Conservation (phyloP, 1,140 invertebrate genomes). For the Phocides pigmalion region DNA sequence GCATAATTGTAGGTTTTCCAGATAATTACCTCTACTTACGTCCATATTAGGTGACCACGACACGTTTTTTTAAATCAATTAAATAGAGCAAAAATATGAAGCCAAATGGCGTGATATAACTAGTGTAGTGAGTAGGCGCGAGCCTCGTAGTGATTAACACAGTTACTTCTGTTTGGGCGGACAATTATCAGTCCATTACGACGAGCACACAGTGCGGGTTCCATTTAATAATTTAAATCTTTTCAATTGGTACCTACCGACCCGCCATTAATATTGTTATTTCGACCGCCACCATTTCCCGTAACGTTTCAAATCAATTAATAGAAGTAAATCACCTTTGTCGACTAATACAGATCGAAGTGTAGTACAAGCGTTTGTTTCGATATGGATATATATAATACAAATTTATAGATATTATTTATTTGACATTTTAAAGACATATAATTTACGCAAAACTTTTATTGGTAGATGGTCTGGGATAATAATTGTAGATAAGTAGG, state of each 20-base stretch:
- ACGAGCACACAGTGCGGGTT: slow-evolving; percentile 62
- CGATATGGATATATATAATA: neutral
- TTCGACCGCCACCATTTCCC: slow-evolving; percentile 33
- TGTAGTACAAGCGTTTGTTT: neutral
- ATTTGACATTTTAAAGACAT: no score
- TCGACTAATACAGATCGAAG: slow-evolving; percentile 18
- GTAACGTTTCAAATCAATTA: slow-evolving; percentile 43
- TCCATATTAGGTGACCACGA: no score
- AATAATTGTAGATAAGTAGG: no score
- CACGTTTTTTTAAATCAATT: no score
- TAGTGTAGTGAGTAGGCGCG: slow-evolving; percentile 60
- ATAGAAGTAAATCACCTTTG: slow-evolving; percentile 22
- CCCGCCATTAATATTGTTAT: slow-evolving; percentile 46
- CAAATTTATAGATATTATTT: no score
- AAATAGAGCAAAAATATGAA: neutral
- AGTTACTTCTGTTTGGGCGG: slow-evolving; percentile 80
- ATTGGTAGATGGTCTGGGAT: no score
- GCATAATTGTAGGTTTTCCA: no score
- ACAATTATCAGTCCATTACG: slow-evolving; percentile 81
- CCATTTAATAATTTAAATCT: slow-evolving; percentile 70
- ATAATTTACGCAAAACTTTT: no score
- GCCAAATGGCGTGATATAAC: neutral
- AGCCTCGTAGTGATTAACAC: slow-evolving; percentile 77
- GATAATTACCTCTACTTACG: no score
- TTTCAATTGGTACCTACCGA: slow-evolving; percentile 60